These are phyloP conservation scores for Mesorhabditis spiculigera DNA, from an alignment of 2,888 invertebrate species.

Conservation along the genomic window DNA sequence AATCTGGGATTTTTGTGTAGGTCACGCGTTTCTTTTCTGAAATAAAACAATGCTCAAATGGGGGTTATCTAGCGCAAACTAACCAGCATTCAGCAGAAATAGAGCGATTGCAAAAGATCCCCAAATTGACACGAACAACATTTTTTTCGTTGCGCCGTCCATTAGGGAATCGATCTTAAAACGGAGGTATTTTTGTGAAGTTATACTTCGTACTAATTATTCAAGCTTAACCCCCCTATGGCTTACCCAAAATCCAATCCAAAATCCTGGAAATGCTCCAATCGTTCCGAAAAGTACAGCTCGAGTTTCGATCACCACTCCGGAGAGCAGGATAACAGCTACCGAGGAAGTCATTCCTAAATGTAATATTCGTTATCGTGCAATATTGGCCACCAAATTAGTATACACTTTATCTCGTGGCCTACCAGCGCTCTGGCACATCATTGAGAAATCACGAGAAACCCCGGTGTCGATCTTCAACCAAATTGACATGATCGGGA, in stretches of 20 bases:
- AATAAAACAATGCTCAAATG: constrained; percentile 37
- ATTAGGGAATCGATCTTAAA: too few relatives aligned
- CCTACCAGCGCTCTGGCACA: constrained; percentile 43
- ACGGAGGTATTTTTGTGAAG: too few relatives aligned
- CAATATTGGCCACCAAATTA: too few relatives aligned
- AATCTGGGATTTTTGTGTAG: constrained; percentile 36
- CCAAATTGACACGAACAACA: too few relatives aligned
- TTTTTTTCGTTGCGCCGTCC: too few relatives aligned
- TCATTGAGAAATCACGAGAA: constrained; percentile 45
- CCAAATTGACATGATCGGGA: constrained; percentile 48
- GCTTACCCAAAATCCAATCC: constrained; percentile 41
- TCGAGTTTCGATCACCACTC: constrained; percentile 39
- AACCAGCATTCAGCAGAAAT: too few relatives aligned
- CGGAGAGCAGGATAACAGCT: constrained; percentile 53
- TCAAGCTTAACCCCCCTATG: too few relatives aligned
- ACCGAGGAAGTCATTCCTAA: constrained; percentile 54
- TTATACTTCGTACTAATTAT: too few relatives aligned
- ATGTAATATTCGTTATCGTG: constrained; percentile 7
- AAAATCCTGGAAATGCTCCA: constrained; percentile 50
- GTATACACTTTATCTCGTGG: too few relatives aligned
- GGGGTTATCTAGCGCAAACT: too few relatives aligned
- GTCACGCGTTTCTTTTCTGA: constrained; percentile 42
- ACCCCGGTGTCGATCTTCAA: constrained; percentile 33
- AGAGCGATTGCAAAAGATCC: too few relatives aligned
- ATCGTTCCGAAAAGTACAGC: constrained; percentile 44